phyloP scores from a whole-genome alignment of 2,797 vertebrate species.

The Salmo trutta region DNA sequence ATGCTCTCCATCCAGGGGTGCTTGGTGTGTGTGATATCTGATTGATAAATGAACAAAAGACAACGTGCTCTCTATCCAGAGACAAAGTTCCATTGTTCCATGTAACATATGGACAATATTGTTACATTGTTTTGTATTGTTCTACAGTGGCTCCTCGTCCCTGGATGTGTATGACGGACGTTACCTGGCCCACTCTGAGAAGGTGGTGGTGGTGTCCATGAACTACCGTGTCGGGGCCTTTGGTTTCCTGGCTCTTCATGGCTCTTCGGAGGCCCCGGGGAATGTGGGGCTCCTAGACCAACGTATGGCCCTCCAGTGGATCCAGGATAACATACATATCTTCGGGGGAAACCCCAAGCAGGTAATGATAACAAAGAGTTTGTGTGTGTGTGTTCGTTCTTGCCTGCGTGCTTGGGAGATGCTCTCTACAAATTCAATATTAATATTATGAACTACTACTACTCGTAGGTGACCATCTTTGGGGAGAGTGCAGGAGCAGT shows the following conservation, averaged over 20 bases:
- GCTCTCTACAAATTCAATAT: background rate
- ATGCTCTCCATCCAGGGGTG: no score
- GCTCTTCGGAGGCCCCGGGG: conserved; percentile 87
- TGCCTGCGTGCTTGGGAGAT: no score
- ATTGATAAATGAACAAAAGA: no score
- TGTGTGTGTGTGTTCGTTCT: background rate
- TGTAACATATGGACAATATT: no score
- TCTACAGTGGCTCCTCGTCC: conserved; percentile 89
- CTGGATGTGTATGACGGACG: conserved; percentile 92
- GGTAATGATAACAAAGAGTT: conserved; percentile 31
- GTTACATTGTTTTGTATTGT: conserved; percentile 53
- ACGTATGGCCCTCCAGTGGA: conserved; percentile 88
- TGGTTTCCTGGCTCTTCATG: conserved; percentile 86
- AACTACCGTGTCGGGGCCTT: conserved; percentile 90
- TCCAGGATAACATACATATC: conserved; percentile 82
- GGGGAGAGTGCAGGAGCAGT: conserved; percentile 91
- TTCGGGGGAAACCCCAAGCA: conserved; percentile 88
- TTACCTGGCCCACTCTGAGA: conserved; percentile 83
- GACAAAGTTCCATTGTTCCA: no score
- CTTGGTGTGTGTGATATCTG: no score
- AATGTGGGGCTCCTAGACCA: conserved; percentile 91
- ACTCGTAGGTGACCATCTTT: conserved; percentile 84
- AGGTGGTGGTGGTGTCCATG: conserved; percentile 88
- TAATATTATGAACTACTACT: background rate
- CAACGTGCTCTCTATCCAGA: no score